Conservation (phyloP, 2,113 vertebrate species). For the Chloebia gouldiae region DNA sequence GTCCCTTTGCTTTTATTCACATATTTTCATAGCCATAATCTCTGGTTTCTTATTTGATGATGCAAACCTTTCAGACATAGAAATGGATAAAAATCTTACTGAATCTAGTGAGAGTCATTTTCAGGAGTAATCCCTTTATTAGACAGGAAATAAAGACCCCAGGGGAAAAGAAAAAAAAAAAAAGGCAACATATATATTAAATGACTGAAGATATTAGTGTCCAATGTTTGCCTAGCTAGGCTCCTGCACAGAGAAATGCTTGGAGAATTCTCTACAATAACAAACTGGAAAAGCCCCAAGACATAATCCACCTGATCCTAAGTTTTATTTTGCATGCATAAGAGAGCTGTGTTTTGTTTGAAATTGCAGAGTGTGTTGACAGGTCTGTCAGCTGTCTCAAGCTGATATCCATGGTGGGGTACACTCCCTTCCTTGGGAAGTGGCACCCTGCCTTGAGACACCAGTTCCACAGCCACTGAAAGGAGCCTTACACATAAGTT, state of each 20-base stretch:
- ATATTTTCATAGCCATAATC: conserved; percentile 16
- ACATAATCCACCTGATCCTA: neutral
- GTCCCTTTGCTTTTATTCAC: conserved; percentile 55
- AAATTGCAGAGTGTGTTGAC: neutral
- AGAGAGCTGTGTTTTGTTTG: conserved; percentile 1
- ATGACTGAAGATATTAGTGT: conserved; percentile 43
- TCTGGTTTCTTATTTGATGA: conserved; percentile 43
- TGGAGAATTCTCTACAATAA: neutral
- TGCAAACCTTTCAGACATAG: neutral
- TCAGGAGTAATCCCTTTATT: conserved; percentile 44
- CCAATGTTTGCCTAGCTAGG: neutral
- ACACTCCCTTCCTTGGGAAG: neutral
- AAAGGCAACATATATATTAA: conserved; percentile 31
- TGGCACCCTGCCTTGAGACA: neutral
- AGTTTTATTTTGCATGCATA: conserved; percentile 28
- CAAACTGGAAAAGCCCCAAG: conserved; percentile 24
- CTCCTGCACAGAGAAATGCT: neutral
- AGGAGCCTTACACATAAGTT: neutral
- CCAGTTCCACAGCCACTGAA: neutral
- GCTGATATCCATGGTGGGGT: neutral
- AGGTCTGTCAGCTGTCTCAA: conserved; percentile 2
- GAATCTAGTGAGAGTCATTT: conserved; percentile 21
- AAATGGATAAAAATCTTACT: conserved; percentile 47
- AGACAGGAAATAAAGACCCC: conserved; percentile 28
- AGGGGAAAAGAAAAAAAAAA: neutral